A percentile compares a stretch with the other conserved stretches of the same genome.
phyloP scores from a whole-genome alignment of 23 tunicate genomes.

The Oikopleura albicans region DNA sequence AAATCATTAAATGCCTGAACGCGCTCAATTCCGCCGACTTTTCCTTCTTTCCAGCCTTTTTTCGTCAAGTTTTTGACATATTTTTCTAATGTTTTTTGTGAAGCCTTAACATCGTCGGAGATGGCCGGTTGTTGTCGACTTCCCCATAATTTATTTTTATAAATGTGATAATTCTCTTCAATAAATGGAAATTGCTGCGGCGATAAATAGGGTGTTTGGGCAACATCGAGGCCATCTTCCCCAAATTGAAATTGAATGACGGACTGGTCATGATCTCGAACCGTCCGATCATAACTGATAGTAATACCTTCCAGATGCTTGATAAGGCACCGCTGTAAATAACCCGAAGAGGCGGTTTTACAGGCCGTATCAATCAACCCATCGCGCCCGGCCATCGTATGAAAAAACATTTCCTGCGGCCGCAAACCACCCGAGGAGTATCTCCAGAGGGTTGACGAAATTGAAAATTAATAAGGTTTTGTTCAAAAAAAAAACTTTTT shows the following conservation, averaged over 20 bases:
- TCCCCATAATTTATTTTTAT: not conserved
- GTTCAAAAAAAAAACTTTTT: too few relatives aligned
- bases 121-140: not conserved
- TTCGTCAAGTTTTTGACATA: not conserved
- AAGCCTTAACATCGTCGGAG: not conserved
- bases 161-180: not conserved
- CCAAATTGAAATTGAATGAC: constrained; percentile 84
- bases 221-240: constrained; percentile 79
- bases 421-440: constrained; percentile 45
- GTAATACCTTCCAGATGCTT: constrained; percentile 71
- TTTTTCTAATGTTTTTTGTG: not conserved
- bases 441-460: too few relatives aligned
- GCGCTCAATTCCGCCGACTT: constrained; percentile 1
- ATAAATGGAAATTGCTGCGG: constrained; percentile 17
- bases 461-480: too few relatives aligned
- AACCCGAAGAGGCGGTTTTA: constrained; percentile 81
- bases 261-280: constrained; percentile 66
- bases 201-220: constrained; percentile 35
- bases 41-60: not conserved
- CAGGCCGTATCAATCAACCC: constrained; percentile 95
- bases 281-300: constrained; percentile 62
- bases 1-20: not conserved
- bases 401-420: constrained; percentile 78
- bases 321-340: constrained; percentile 70
- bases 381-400: constrained; percentile 98